Conservation (phyloP, 2,113 vertebrate genomes). For the Corythaeola cristata region DNA sequence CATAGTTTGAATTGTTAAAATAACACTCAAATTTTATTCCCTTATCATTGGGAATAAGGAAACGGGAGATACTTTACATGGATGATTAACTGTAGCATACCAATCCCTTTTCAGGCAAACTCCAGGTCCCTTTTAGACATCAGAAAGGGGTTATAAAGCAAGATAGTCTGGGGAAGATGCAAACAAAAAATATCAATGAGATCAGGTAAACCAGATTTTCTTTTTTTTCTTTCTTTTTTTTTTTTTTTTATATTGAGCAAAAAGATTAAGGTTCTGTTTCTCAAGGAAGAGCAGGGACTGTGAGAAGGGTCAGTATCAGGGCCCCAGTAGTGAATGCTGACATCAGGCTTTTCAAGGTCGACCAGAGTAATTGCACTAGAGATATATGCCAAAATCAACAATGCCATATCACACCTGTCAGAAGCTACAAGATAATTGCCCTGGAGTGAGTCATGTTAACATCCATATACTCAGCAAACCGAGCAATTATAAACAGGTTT, state of each 20-base stretch:
- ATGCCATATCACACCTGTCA: background rate
- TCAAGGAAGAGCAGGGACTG: background rate
- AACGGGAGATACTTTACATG: background rate
- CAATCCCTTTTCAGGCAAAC: background rate
- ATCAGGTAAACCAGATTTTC: background rate
- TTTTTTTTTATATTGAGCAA: background rate
- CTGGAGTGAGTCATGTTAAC: slow-evolving; percentile 2
- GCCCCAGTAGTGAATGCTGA: background rate
- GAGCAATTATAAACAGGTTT: background rate
- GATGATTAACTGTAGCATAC: background rate
- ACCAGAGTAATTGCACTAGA: background rate
- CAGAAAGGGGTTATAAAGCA: background rate
- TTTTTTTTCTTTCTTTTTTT: no score
- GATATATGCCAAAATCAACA: slow-evolving; percentile 12
- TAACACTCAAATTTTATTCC: background rate
- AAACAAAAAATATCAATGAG: background rate
- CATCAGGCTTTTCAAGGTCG: background rate
- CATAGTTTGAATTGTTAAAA: background rate
- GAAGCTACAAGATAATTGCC: background rate
- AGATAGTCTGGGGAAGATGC: background rate
- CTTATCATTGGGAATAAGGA: background rate
- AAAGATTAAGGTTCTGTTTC: background rate
- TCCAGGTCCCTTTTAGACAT: background rate
- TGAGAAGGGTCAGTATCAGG: background rate
- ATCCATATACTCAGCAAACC: background rate